These are phyloP conservation scores for Osmerus mordax DNA, from an alignment of 2,113 vertebrate species.

Conservation along the genomic window DNA sequence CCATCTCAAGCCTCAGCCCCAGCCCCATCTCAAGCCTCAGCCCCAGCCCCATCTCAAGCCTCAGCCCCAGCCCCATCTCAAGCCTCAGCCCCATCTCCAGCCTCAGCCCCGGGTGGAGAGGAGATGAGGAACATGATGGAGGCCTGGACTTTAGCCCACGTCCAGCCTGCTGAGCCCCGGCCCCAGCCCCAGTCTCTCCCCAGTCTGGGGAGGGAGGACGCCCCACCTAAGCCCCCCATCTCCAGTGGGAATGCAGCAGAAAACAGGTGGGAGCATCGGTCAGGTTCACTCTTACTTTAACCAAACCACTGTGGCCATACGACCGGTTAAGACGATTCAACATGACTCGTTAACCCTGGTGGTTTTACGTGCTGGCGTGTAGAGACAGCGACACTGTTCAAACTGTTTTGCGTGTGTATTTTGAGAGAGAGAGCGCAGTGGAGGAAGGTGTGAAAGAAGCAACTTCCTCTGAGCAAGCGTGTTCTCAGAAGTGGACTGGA, in stretches of 20 bases:
- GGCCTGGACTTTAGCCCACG: not conserved
- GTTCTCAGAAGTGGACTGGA: too few species aligned
- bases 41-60: too few species aligned
- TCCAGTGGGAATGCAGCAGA: constrained; percentile 83
- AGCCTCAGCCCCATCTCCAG: too few species aligned
- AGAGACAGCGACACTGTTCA: too few species aligned
- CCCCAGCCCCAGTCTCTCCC: too few species aligned
- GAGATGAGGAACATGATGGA: not conserved
- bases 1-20: too few species aligned
- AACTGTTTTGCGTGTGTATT: not conserved
- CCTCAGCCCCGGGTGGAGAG: too few species aligned
- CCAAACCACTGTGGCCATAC: not conserved
- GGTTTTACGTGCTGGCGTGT: too few species aligned
- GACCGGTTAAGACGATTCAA: not conserved
- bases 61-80: too few species aligned
- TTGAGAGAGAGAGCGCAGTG: not conserved
- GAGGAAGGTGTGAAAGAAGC: not conserved
- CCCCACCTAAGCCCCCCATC: constrained; percentile 86
- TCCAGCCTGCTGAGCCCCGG: not conserved
- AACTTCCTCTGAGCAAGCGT: not conserved
- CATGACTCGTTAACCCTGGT: too few species aligned
- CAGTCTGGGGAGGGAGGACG: constrained; percentile 64
- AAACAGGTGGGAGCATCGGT: constrained; percentile 66
- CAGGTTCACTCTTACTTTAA: not conserved
- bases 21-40: not conserved